phyloP scores from a whole-genome alignment of 2,888 invertebrate genomes.

The Hypomecis punctinalis region DNA sequence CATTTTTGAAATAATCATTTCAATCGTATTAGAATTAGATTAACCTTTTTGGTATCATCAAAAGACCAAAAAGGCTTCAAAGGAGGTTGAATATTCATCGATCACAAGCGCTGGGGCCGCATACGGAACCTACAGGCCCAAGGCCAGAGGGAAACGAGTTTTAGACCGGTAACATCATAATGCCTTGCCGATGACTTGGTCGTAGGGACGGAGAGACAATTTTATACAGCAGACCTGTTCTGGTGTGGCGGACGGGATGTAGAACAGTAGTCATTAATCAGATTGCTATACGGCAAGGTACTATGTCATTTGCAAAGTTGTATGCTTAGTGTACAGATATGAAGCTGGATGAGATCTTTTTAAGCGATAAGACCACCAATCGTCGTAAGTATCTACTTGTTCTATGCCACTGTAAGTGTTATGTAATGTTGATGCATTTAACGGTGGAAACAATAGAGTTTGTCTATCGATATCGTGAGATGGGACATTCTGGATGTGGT shows the following conservation, averaged over 20 bases:
- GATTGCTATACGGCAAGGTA: no score
- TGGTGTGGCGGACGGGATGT: neutral
- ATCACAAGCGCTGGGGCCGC: constrained; percentile 60
- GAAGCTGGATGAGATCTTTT: no score
- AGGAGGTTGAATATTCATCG: constrained; percentile 42
- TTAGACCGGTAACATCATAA: constrained; percentile 46
- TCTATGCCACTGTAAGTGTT: no score
- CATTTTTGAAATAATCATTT: no score
- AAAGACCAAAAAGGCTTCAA: constrained; percentile 29
- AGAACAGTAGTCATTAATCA: neutral
- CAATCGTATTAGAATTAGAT: neutral
- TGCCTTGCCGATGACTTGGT: constrained; percentile 41
- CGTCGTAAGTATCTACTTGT: no score
- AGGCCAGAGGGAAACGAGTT: constrained; percentile 74
- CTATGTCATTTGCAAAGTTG: no score
- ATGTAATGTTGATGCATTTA: no score
- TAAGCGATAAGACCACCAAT: no score
- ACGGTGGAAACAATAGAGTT: no score
- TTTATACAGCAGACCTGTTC: constrained; percentile 14
- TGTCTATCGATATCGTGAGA: no score
- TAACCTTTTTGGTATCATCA: constrained; percentile 14
- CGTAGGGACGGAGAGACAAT: constrained; percentile 26
- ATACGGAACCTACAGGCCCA: constrained; percentile 72
- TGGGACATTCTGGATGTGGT: no score
- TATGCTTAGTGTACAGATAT: no score